Percentiles rank a stretch among this genome's conserved stretches.
Conservation (phyloP, 2,888 invertebrate genomes). For the Rotaria macrura region DNA sequence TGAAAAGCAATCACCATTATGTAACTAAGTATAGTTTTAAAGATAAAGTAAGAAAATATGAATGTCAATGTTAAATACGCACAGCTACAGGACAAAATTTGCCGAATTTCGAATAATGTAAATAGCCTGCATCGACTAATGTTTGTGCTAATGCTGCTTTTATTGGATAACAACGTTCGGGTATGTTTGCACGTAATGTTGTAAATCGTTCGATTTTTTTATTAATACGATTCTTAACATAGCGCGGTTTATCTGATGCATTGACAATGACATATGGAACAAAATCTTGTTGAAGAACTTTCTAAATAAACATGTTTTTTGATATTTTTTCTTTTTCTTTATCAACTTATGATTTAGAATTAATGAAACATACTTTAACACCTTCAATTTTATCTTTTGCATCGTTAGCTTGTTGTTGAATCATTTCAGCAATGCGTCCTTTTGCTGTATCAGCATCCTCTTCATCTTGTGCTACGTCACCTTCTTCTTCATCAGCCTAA, state of each 20-base stretch:
- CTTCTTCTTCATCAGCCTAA: constrained; percentile 37
- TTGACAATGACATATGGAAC: constrained; percentile 45
- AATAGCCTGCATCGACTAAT: constrained; percentile 46
- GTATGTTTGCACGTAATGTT: constrained; percentile 41
- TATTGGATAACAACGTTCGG: constrained; percentile 48
- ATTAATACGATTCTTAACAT: constrained; percentile 42
- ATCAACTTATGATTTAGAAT: constrained; percentile 24
- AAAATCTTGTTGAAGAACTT: constrained; percentile 44
- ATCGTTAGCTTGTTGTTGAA: constrained; percentile 35
- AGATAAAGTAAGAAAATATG: neutral
- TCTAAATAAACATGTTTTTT: no score
- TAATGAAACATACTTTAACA: constrained; percentile 39
- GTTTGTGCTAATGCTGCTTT: constrained; percentile 42
- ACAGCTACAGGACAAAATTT: constrained; percentile 50
- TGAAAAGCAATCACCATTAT: constrained; percentile 46
- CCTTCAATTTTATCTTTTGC: constrained; percentile 45
- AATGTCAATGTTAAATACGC: constrained; percentile 12
- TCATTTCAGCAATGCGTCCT: constrained; percentile 34
- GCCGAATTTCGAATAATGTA: constrained; percentile 48
- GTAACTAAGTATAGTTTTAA: constrained; percentile 38
- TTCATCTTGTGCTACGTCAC: constrained; percentile 48
- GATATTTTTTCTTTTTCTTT: neutral
- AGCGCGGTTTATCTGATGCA: constrained; percentile 45
- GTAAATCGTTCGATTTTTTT: constrained; percentile 33
- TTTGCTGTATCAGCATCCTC: constrained; percentile 49